Percentiles rank a stretch among this genome's conserved stretches.
phyloP scores from a whole-genome alignment of 2,888 invertebrate species.

The Aphodius granarius region DNA sequence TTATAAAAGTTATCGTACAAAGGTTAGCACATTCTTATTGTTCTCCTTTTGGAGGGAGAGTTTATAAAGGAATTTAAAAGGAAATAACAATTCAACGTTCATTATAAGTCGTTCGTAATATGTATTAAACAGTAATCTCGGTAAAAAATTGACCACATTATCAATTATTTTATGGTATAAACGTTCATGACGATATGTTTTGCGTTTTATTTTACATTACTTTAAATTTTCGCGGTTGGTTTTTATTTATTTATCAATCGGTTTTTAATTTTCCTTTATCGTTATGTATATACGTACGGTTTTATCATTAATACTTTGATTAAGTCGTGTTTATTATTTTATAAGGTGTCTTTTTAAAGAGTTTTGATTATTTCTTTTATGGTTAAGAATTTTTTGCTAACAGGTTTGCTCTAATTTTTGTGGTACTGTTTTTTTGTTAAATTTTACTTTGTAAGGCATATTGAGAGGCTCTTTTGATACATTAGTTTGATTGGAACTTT shows the following conservation, averaged over 20 bases:
- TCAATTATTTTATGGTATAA: slow-evolving; percentile 6
- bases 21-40: too few species aligned
- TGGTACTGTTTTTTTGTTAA: not conserved
- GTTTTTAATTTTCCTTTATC: slow-evolving; percentile 1
- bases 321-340: not conserved
- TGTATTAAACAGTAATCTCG: slow-evolving; percentile 20
- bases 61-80: not conserved
- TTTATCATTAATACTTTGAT: slow-evolving; percentile 1
- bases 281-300: not conserved
- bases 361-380: not conserved
- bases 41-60: too few species aligned
- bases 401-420: not conserved
- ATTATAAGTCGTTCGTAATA: slow-evolving; percentile 1
- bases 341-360: not conserved
- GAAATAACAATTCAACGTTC: slow-evolving; percentile 14
- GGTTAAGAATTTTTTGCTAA: not conserved
- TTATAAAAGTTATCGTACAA: too few species aligned
- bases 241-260: slow-evolving; percentile 2
- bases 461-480: too few species aligned
- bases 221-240: not conserved
- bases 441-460: too few species aligned
- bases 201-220: not conserved
- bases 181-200: slow-evolving; percentile 21
- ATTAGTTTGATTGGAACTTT: not conserved
- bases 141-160: slow-evolving; percentile 26